A percentile compares a stretch with the other conserved stretches of the same genome.
These are phyloP conservation scores for Drosophila rubida DNA, from an alignment of 2,888 invertebrate species.

Conservation along the genomic window DNA sequence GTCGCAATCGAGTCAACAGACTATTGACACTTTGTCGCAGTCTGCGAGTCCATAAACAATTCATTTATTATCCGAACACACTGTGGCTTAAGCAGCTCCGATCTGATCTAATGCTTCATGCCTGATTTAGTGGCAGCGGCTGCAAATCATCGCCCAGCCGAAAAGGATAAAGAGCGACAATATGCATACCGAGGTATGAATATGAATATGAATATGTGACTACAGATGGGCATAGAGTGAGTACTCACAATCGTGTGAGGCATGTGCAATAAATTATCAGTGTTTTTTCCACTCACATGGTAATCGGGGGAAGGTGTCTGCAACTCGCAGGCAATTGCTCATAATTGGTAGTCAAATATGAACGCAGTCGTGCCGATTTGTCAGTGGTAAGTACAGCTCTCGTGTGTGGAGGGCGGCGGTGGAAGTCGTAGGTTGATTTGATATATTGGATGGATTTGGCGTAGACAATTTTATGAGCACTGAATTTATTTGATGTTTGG, in stretches of 20 bases:
- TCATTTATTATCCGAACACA: conserved; percentile 76
- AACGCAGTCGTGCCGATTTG: conserved; percentile 44
- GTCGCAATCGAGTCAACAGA: conserved; percentile 46
- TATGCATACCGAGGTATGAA: conserved; percentile 18
- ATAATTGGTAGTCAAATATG: conserved; percentile 73
- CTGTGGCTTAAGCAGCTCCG: conserved; percentile 52
- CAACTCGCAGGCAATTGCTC: conserved; percentile 68
- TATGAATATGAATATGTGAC: conserved; percentile 63
- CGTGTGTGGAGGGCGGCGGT: conserved; percentile 7
- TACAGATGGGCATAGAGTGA: conserved; percentile 11
- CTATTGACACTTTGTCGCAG: conserved; percentile 43
- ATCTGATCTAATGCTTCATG: conserved; percentile 78
- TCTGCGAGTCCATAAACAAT: conserved; percentile 74
- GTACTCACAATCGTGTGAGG: conserved; percentile 68
- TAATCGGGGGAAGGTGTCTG: conserved; percentile 52
- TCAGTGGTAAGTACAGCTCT: conserved; percentile 32
- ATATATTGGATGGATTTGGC: conserved; percentile 75
- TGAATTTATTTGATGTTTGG: conserved; percentile 74
- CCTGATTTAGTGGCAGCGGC: conserved; percentile 83
- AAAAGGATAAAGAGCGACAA: conserved; percentile 62
- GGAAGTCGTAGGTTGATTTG: conserved; percentile 56
- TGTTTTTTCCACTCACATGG: conserved; percentile 20
- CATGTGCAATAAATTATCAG: conserved; percentile 83
- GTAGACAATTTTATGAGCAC: conserved; percentile 79
- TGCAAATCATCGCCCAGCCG: conserved; percentile 81